Evolutionary conservation across 2,797 vertebrate genomes (phyloP), one percentile per base, ranked within the genome.

Genomic region (Melanotaenia pygmaea): DNA sequence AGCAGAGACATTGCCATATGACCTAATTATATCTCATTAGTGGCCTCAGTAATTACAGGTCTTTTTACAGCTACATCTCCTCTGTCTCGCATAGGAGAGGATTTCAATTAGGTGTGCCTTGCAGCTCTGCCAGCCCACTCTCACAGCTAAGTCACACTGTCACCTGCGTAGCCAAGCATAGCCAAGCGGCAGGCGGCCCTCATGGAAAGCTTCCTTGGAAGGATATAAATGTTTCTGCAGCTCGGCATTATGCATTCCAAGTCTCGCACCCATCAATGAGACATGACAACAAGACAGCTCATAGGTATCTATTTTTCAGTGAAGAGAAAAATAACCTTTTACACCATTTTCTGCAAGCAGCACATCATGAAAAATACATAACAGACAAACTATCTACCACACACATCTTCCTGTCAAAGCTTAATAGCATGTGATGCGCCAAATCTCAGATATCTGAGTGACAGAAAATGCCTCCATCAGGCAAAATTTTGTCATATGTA

Each of bases 11-110:
- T 81, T 80, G 82, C 87, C 91, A 89, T 85, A 88, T 85, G 87
- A 93, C 91, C 87, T 74, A 88, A 93, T 92, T 92, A 92, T 88
- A 85, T 83, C 87, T 90, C 86, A 90, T 93, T 92, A 93, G 90
- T 72, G 86, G 88, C 86, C 81, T 89, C 86, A 58, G 88, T 91
- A 91, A 91, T 93, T 90, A 90, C 82, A 83, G 72, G 78, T 57
- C 67, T 60, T 81, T 83, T 85, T 86, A 87, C 86, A 75, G 86
- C 89, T 92, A 84, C 79, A 79, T 87, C 89, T 86, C 77, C 74
- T 79, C 83, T 53, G 74, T 76, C 79, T 85, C 81, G 72, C 88
- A 74, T 76, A 74, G 86, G 80, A 84, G 76, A 75, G 79, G 72
- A 83, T 91, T 91, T 93, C 90, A 92, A 92, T 93, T 90, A 92